Evolutionary conservation across 2,888 invertebrate species (phyloP), one percentile per base, ranked within the genome.

Genomic region (Drosophila mayaguana): DNA sequence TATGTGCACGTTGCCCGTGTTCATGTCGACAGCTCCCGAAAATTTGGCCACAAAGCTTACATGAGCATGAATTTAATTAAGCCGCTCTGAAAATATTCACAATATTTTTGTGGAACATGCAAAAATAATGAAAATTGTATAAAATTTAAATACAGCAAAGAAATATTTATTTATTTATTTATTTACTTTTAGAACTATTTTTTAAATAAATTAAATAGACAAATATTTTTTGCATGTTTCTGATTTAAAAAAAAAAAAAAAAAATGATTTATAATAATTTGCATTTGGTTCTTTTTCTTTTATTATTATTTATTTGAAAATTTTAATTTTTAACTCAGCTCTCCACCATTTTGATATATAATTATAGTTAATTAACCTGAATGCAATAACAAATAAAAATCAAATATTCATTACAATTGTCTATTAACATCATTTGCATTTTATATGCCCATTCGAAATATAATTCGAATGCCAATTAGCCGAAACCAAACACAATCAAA

Each of bases 1-100:
- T 43, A 20, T 45, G 45, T 40, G 22, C 43, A 51, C 46, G 57
- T 18, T 18, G 28, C 0, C n/a, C 28, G 6, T 32, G 45, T 48
- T 22, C 55, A 42, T 63, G 63, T 46, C 46, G 51, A 73, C 62
- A 63, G 34, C 18, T 36, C 25, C 25, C 22, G 36, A 53, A 72
- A 46, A 22, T 48, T 40, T 48, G 63, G 34, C 12, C 20, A 18
- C 40, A 66, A 66, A 74, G 50, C 60, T 66, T 74, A 40, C 75
- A 63, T n/a, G 34, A 32, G 22, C 25, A 16, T 16, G 51, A 60
- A 57, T 75, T 75, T 38, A 69, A 75, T 68, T 63, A 75, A 56
- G 54, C 63, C 45, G 36, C 40, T 18, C 14, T 14, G 22, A 28
- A 42, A 50, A 48, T 12, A 32, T 28, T 32, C 28, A 12, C 40